Evolutionary conservation across 2,113 vertebrate genomes (phyloP), one percentile per base, ranked within the genome.

Genomic region (Eublepharis macularius): DNA sequence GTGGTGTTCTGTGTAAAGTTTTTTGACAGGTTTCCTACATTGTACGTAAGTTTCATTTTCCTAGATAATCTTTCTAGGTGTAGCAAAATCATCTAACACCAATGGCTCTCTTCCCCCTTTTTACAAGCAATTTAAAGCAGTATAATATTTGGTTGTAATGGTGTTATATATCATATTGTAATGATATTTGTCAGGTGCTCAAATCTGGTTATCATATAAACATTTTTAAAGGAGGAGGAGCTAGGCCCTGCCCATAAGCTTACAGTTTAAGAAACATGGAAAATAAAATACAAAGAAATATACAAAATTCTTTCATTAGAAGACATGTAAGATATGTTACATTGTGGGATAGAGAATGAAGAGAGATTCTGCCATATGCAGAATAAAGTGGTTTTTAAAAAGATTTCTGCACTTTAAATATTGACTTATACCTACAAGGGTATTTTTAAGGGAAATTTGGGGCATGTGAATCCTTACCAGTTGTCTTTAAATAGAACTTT

Each of bases 401-500:
- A 77, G 11, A 6, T 51, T 51, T 51, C 19, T n/a, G 34, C 6
- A 39, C 47, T 60, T 36, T 63, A 43, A 63, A 60, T 51, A 66
- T 45, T 86, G 43, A 0, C 4, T 83, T 57, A 4, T 87, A 0
- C 41, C 29, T 47, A 65, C 45, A 29, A 45, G 36, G 24, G 57
- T 78, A 19, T 21, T 72, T 66, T 72, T 85, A 43, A 14, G 79
- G 60, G 3, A 2, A 63, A 1, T 85, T 87, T 78, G 54, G 82
- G 57, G 32, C n/a, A n/a, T n/a, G 0, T 83, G 24, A 26, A 78
- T n/a, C 43, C 78, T 84, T 84, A 34, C 83, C 66, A 60, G 4
- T 34, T 87, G 74, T 68, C 85, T 90, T 93, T 94, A 94, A 94
- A 88, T n/a, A 84, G 0, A 85, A 54, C 86, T 91, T 90, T 80